phyloP scores from a whole-genome alignment of 2,888 invertebrate genomes.

The Ephialtes manifestator region DNA sequence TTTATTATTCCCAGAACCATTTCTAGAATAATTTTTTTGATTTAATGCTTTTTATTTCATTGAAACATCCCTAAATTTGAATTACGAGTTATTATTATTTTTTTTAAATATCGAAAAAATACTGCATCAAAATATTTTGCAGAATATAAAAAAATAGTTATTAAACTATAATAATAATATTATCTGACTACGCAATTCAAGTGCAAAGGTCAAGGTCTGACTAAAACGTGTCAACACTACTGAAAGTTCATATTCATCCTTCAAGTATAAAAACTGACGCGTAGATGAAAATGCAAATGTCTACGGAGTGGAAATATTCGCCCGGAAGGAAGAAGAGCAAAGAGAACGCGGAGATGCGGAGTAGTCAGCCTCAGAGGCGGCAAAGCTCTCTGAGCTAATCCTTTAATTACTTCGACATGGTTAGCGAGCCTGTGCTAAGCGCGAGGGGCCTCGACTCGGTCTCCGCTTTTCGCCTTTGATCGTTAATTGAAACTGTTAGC shows the following conservation, averaged over 20 bases:
- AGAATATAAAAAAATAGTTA: too few relatives aligned
- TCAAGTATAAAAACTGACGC: not conserved
- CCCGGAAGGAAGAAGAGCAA: not conserved
- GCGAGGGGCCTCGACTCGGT: constrained; percentile 20
- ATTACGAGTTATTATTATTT: too few relatives aligned
- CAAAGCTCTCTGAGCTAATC: constrained; percentile 77
- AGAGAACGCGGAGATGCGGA: constrained; percentile 10
- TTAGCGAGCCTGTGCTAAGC: constrained; percentile 81
- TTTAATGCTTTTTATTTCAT: too few relatives aligned
- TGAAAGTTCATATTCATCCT: not conserved
- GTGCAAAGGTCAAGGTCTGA: constrained; percentile 18
- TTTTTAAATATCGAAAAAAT: too few relatives aligned
- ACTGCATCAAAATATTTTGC: too few relatives aligned
- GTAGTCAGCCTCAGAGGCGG: constrained; percentile 14
- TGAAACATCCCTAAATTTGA: too few relatives aligned
- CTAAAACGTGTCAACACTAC: constrained; percentile 10
- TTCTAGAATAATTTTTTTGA: too few relatives aligned
- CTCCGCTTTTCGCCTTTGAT: constrained; percentile 43
- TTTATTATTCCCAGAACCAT: too few relatives aligned
- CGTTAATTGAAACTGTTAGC: constrained; percentile 28
- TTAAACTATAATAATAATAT: too few relatives aligned
- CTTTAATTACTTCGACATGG: constrained; percentile 82
- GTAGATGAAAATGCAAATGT: not conserved
- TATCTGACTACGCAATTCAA: not conserved
- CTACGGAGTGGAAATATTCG: constrained; percentile 15